phyloP scores from a whole-genome alignment of 2,888 invertebrate genomes.

The Dryobotodes eremita region DNA sequence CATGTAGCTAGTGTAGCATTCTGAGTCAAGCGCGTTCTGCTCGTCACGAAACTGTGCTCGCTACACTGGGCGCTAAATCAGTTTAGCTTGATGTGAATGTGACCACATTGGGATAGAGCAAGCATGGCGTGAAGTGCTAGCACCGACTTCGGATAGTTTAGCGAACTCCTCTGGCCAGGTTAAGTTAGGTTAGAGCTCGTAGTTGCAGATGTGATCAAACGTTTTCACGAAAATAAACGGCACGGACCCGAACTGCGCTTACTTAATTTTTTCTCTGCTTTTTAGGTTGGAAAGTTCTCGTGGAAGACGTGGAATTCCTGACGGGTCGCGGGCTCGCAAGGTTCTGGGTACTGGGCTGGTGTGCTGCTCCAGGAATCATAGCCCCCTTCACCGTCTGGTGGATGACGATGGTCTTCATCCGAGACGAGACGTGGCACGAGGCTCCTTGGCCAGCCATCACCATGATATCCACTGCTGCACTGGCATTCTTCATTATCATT shows the following conservation, averaged over 20 bases:
- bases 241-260: not conserved
- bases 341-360: conserved; percentile 83
- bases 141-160: no score
- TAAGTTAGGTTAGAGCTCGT: not conserved
- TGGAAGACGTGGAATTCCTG: conserved; percentile 84
- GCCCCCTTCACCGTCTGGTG: conserved; percentile 78
- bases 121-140: not conserved
- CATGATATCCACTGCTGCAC: conserved; percentile 60
- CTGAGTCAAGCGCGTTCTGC: not conserved
- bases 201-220: no score
- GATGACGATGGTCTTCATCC: conserved; percentile 66
- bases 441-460: conserved; percentile 73
- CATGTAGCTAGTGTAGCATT: not conserved
- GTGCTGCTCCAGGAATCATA: conserved; percentile 73
- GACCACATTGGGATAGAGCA: not conserved
- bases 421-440: conserved; percentile 68
- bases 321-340: conserved; percentile 73
- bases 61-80: not conserved
- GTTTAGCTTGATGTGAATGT: not conserved
- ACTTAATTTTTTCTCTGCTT: not conserved
- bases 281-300: conserved; percentile 81
- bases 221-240: not conserved
- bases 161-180: not conserved
- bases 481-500: conserved; percentile 68
- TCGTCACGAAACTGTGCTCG: not conserved